Base-by-base conservation (phyloP, 1,140 invertebrate species). In the Parasteatoda tepidariorum region DNA sequence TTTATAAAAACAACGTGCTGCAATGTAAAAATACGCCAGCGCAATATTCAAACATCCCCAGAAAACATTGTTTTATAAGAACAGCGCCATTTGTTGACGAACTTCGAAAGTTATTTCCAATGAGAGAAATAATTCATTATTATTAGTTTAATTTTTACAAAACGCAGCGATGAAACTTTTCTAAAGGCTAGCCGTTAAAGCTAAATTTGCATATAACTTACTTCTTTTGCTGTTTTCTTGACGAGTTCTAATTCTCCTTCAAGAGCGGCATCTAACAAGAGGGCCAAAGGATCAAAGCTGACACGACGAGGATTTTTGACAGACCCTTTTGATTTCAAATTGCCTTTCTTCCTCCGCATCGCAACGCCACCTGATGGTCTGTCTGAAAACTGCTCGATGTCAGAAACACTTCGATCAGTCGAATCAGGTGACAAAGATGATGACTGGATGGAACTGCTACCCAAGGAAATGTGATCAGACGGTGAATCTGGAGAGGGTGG, bases 191-290 rank as follows among this genome's bases (percentile, higher is more conserved):
- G n/a, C n/a, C n/a, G n/a, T n/a, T n/a, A n/a, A n/a, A n/a, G n/a
- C n/a, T n/a, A n/a, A n/a, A n/a, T n/a, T n/a, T n/a, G n/a, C n/a
- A n/a, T n/a, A 28, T 30, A 1, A 22, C 81, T 66, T 66, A 98
- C 97, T 91, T 98, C 95, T 87, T 93, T 93, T 30, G 97, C 96
- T 41, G 97, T 98, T 89, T 96, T 96, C 89, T 95, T 95, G 2
- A 99, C 98, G 62, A 99, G 91, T 87, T 99, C 98, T 85, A 99
- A 91, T 90, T 99, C 98, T 38, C 98, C 98, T 90, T 99, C 98
- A 54, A 99, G 91, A 86, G 98, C 98, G 28, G 98, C 98, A 89
- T 99, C 98, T 84, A 99, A 90, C 5, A 92, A 85, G 30, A 99
- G 91, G 1, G 98, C 98, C 74, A 99, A 91, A 11, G 98, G 98